Conservation (phyloP, 2,797 vertebrate genomes). For the Scleropages formosus region DNA sequence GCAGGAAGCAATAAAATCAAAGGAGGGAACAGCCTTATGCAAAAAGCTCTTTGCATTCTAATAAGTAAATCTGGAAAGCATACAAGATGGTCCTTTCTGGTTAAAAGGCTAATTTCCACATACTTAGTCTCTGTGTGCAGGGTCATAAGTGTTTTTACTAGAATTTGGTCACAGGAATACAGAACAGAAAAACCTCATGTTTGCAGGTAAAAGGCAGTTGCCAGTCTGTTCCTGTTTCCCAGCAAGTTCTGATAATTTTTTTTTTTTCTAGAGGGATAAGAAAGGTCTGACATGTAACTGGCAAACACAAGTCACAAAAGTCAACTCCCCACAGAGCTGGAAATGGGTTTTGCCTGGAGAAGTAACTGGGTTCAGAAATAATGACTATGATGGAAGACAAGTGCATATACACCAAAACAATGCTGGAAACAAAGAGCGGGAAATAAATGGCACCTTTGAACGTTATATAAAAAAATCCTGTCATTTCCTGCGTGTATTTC, state of each 20-base stretch:
- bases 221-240: too few species aligned
- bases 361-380: constrained; percentile 8
- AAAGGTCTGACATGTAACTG: constrained; percentile 17
- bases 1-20: background rate
- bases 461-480: background rate
- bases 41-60: too few species aligned
- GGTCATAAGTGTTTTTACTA: background rate
- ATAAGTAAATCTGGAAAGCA: too few species aligned
- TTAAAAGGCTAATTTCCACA: constrained; percentile 7
- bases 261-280: constrained; percentile 4
- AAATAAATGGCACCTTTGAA: background rate
- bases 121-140: background rate
- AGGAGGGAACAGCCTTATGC: background rate
- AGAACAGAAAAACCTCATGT: background rate
- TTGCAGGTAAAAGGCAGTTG: background rate
- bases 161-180: background rate
- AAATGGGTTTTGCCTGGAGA: background rate
- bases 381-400: constrained; percentile 8
- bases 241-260: background rate
- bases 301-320: background rate
- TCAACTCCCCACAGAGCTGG: background rate
- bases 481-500: background rate
- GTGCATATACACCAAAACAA: background rate
- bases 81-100: background rate
- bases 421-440: background rate